Evolutionary conservation across 2,888 invertebrate species (phyloP), one percentile per base, ranked within the genome.

Genomic region (Margaritifera margaritifera): DNA sequence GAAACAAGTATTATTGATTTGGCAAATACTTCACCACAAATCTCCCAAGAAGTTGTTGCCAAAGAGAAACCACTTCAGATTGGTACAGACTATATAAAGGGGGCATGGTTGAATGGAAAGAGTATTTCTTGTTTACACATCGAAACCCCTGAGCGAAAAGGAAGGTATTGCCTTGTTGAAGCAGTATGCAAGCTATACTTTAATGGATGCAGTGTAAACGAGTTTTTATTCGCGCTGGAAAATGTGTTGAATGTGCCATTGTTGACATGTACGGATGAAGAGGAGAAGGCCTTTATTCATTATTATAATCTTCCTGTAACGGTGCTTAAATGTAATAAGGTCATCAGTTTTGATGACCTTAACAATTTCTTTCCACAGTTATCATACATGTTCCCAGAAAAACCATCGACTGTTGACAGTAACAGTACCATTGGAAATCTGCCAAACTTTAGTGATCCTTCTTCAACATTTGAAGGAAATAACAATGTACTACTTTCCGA

Each of bases 111-210:
- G 20, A 80, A 84, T 59, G 86, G 85, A 31, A 87, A 87, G 74
- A 86, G 86, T 68, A 85, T 88, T 55, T 88, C 88, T 6, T 88
- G 88, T 72, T 74, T 88, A 62, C 79, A 80, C 42, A 69, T 84
- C n/a, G 73, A 84, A 25, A 59, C 71, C 55, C 62, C 67, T 19
- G 74, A 69, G 6, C 72, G 82, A 20, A 73, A 67, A 56, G 86
- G 86, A 8, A 80, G 79, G 65, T 86, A 82, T 62, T 87, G 86
- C 64, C 77, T 88, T 42, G 84, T 88, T 27, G 87, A 88, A 72
- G 88, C 87, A 24, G 85, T 88, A 63, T 84, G 85, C 65, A 85
- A 86, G 67, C 74, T 87, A 15, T 88, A 86, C 68, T 88, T 87
- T 65, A 85, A 86, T 64, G 80, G 83, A 25, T 83, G 84, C 72